A percentile compares a stretch with the other conserved stretches of the same genome.
phyloP scores from a whole-genome alignment of 2,113 vertebrate species.

The Pteropus alecto region DNA sequence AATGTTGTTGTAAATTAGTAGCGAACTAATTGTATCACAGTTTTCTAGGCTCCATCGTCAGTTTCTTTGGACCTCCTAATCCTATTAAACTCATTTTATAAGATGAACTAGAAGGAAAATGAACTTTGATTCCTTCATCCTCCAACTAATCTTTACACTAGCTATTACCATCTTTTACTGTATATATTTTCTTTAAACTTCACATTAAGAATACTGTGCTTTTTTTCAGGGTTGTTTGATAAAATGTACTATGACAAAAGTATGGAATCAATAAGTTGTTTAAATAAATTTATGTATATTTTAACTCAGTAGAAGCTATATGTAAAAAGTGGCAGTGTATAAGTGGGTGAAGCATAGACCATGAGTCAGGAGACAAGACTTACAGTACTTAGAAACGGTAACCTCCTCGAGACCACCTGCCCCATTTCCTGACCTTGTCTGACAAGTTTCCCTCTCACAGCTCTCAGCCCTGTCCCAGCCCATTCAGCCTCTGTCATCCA shows the following conservation, averaged over 20 bases:
- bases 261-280: neutral
- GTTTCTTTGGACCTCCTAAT: neutral
- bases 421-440: neutral
- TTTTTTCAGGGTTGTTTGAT: neutral
- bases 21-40: neutral
- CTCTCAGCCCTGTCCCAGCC: neutral
- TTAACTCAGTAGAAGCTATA: neutral
- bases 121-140: constrained; percentile 7
- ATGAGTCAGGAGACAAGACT: neutral
- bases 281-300: neutral
- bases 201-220: neutral
- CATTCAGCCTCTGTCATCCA: neutral
- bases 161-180: neutral
- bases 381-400: neutral
- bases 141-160: neutral
- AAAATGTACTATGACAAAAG: neutral
- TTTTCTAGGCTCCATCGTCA: neutral
- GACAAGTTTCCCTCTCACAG: neutral
- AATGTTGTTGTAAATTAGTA: neutral
- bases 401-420: too few relatives aligned
- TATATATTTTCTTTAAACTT: neutral
- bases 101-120: neutral
- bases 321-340: neutral
- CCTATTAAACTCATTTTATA: neutral
- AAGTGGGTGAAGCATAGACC: neutral